phyloP scores from a whole-genome alignment of 2,888 invertebrate species.

The Pristionchus maxplancki region DNA sequence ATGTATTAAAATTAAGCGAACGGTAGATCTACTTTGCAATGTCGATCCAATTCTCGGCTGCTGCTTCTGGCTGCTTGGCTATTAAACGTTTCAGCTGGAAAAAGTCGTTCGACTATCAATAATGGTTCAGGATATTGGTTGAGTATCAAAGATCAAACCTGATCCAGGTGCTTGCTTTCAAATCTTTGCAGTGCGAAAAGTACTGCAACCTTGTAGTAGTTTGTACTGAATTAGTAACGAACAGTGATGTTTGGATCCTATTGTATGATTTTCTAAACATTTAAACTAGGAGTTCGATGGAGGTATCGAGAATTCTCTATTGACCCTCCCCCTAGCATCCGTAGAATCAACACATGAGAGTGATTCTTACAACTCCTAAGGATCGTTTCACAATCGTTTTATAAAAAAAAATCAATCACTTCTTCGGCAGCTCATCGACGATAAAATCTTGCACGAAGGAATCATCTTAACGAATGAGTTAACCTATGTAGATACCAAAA shows the following conservation, averaged over 20 bases:
- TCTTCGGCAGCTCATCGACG: not conserved
- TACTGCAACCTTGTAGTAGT: not conserved
- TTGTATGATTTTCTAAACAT: too few relatives aligned
- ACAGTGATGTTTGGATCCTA: too few relatives aligned
- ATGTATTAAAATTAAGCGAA: not conserved
- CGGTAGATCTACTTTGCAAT: not conserved
- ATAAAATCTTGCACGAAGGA: not conserved
- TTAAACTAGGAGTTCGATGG: too few relatives aligned
- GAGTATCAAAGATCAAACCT: not conserved
- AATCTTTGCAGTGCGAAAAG: not conserved
- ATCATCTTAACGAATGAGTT: not conserved
- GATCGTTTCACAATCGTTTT: not conserved
- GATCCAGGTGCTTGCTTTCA: not conserved
- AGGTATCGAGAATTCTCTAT: too few relatives aligned
- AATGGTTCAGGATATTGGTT: not conserved
- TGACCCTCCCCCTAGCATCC: too few relatives aligned
- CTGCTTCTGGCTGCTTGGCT: not conserved
- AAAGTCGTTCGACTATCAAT: not conserved
- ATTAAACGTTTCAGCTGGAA: constrained; percentile 10
- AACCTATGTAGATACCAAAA: too few relatives aligned
- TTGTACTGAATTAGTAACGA: not conserved
- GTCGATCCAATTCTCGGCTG: constrained; percentile 6
- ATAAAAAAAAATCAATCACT: not conserved
- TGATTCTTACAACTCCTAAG: too few relatives aligned
- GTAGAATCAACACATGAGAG: too few relatives aligned